These are phyloP conservation scores for Elanus axillaris DNA, from an alignment of 2,113 vertebrate species.

Conservation along the genomic window DNA sequence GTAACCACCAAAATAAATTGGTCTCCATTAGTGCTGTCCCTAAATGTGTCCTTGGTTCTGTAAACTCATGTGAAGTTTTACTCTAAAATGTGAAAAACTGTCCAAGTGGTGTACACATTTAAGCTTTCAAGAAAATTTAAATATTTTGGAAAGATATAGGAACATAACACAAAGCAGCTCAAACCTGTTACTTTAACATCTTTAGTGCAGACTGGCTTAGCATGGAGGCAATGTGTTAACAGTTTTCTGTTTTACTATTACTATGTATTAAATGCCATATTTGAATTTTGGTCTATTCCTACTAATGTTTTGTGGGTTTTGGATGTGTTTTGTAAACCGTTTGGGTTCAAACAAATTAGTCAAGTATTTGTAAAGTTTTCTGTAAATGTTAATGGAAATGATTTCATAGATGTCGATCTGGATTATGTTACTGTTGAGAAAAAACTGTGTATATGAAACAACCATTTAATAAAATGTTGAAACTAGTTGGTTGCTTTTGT, in stretches of 20 bases:
- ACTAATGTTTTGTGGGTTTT: constrained; percentile 69
- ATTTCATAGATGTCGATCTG: constrained; percentile 54
- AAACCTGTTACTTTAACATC: constrained; percentile 47
- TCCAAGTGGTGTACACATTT: constrained; percentile 15
- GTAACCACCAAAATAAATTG: not conserved
- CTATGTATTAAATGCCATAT: constrained; percentile 70
- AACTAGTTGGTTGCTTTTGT: constrained; percentile 83
- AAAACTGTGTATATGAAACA: constrained; percentile 73
- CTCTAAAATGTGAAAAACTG: constrained; percentile 34
- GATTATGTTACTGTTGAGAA: constrained; percentile 76
- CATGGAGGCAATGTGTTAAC: constrained; percentile 49
- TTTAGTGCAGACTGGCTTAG: constrained; percentile 46
- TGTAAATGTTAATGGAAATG: constrained; percentile 73
- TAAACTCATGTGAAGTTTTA: constrained; percentile 47
- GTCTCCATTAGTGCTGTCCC: constrained; percentile 67
- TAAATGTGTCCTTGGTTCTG: constrained; percentile 51
- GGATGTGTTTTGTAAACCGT: constrained; percentile 74
- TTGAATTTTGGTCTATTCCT: constrained; percentile 75
- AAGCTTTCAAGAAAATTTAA: constrained; percentile 8
- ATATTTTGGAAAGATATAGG: constrained; percentile 6
- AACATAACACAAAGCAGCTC: constrained; percentile 12
- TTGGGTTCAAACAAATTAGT: constrained; percentile 85
- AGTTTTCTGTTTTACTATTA: constrained; percentile 61
- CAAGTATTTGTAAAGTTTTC: constrained; percentile 74
- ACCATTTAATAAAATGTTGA: constrained; percentile 80